Evolutionary conservation across 2,888 invertebrate species (phyloP), one percentile per base, ranked within the genome.

Genomic region (Cerceris rybyensis): DNA sequence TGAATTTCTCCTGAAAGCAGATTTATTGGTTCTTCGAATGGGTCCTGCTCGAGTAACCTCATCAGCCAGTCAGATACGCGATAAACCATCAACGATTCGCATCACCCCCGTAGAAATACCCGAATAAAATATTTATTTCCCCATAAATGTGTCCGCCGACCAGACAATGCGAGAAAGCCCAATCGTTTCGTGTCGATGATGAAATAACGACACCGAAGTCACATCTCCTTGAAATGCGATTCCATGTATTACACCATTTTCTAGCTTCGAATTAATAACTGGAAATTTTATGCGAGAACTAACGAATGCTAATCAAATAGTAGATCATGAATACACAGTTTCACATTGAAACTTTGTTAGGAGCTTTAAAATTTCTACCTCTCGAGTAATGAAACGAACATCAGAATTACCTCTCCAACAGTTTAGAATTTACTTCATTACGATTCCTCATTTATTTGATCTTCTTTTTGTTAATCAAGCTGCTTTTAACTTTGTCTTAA

Each of bases 51-150:
- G 63, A 67, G 50, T 70, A 66, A 65, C 65, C 59, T 17, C 17
- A 49, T 58, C 55, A 58, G 54, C 43, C 64, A 58, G 58, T 73
- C 72, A 63, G 63, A 59, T 65, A 75, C 70, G 71, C 78, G 72
- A 78, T 78, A 81, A 87, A 86, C 76, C 72, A 65, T 63, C 58
- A 9, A 46, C 4, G 28, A 46, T 46, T 54, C 39, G 6, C 28
- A 60, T 49, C 41, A 65, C 70, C 73, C 75, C 65, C 71, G 72
- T 4, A 28, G 28, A 80, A 70, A 75, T 78, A 71, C 54, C 60
- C 70, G 78, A 86, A 83, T 88, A 85, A 84, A 88, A 83, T 86
- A 86, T 88, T 86, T 86, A 88, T 86, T 86, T 64, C 71, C 82
- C 77, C 55, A 82, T 86, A 87, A 85, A 87, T 72, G 79, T 55